These are phyloP conservation scores for Celastrina argiolus DNA, from an alignment of 2,888 invertebrate species.

Conservation along the genomic window DNA sequence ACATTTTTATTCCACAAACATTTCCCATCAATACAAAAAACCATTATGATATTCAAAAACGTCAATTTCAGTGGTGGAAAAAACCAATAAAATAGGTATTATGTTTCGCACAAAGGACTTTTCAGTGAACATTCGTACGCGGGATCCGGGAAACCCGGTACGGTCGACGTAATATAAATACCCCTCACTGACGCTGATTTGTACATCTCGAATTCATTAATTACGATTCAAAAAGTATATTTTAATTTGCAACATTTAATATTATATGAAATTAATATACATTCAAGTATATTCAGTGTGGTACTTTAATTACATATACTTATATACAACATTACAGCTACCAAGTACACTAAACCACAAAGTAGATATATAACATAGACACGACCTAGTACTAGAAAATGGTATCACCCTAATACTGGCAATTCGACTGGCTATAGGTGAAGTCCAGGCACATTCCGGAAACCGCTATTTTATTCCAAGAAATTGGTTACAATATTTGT, in stretches of 20 bases:
- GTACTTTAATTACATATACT: too few relatives aligned
- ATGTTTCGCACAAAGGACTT: neutral
- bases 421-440: too few relatives aligned
- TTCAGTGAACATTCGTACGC: neutral
- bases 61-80: neutral
- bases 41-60: conserved; percentile 1
- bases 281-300: too few relatives aligned
- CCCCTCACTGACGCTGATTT: neutral
- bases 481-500: too few relatives aligned
- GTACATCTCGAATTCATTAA: neutral
- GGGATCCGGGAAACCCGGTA: neutral
- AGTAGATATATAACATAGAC: too few relatives aligned
- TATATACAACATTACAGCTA: too few relatives aligned
- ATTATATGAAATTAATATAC: too few relatives aligned
- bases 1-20: neutral
- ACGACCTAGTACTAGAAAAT: too few relatives aligned
- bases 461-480: too few relatives aligned
- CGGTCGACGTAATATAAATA: neutral
- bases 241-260: neutral
- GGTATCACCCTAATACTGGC: too few relatives aligned
- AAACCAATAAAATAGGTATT: conserved; percentile 10
- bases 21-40: neutral
- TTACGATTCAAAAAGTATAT: neutral
- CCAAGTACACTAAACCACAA: too few relatives aligned
- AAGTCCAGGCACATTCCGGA: too few relatives aligned